Evolutionary conservation across 2,888 invertebrate genomes (phyloP).

Genomic region (Pogonocherus hispidulus): DNA sequence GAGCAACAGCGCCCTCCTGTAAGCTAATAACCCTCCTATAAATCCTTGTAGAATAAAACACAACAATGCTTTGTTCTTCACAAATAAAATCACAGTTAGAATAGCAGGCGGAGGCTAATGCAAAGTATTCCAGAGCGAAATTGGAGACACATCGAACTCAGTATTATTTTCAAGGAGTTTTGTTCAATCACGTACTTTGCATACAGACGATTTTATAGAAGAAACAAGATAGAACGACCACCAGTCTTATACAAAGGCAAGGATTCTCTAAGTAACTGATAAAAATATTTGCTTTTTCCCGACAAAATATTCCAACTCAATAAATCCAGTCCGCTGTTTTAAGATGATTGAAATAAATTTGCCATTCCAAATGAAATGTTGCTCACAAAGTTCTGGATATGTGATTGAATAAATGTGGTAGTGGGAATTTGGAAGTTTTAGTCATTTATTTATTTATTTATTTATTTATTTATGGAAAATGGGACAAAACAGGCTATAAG

Average conservation of each 20-base stretch:
- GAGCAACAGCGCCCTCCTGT: too few relatives aligned
- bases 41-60: too few relatives aligned
- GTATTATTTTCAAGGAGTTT: constrained; percentile 51
- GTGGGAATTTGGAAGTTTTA: not conserved
- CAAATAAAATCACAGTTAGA: constrained; percentile 48
- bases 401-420: not conserved
- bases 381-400: not conserved
- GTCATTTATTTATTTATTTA: too few relatives aligned
- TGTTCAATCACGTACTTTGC: constrained; percentile 53
- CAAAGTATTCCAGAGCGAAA: constrained; percentile 48
- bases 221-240: constrained; percentile 3
- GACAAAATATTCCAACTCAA: constrained; percentile 6
- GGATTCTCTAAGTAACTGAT: not conserved
- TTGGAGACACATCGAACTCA: constrained; percentile 52
- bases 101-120: constrained; percentile 50
- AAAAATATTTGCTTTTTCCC: not conserved
- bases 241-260: constrained; percentile 6
- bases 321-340: not conserved
- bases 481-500: too few relatives aligned
- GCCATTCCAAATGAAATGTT: not conserved
- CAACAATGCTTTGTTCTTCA: not conserved
- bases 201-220: constrained; percentile 48
- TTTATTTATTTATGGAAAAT: too few relatives aligned
- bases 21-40: too few relatives aligned
- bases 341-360: not conserved